Evolutionary conservation across 2,888 invertebrate genomes (phyloP), one percentile per base, ranked within the genome.

Genomic region (Doris montereyensis): DNA sequence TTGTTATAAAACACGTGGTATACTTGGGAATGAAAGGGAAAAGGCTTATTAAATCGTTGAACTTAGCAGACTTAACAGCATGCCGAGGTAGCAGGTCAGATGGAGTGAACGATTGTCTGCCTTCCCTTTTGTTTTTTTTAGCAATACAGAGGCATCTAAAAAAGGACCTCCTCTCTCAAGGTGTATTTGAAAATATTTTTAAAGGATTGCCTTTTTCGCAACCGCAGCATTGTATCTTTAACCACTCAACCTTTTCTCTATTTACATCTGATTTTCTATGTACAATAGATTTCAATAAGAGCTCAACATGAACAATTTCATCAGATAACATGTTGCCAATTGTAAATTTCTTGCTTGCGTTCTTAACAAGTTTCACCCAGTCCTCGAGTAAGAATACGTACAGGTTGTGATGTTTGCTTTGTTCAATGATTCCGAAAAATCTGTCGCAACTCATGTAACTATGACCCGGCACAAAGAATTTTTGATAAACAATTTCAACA

Each of bases 391-490:
- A 41, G 52, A 41, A 17, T 72, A 34, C 52, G n/a, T n/a, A 72
- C 3, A 52, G 72, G 34, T 52, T 30, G 52, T 2, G 1, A 24
- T 4, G 1, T 24, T 72, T 72, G 5, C 34, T 17, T 1, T 8
- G 8, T 24, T 72, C 72, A 24, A 72, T 72, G 1, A 72, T 24
- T 1, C 72, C 72, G 26, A 72, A 72, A 41, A 52, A 41, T 41
- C 72, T 35, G 26, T 72, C 24, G 21, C 72, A 41, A 21, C 41
- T 41, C 72, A 72, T 72, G 52, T 72, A 72, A 26, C 41, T 17
- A 26, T 72, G 72, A 26, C 72, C 72, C n/a, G 72, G 21, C 3
- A 72, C 72, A 72, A 41, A 72, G 26, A 72, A 72, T n/a, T 72
- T 72, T 26, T 67, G 3, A 41, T 41, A 21, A 1, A 72, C 72